Base-by-base conservation (phyloP, 2,888 invertebrate genomes). In the Vanessa cardui region DNA sequence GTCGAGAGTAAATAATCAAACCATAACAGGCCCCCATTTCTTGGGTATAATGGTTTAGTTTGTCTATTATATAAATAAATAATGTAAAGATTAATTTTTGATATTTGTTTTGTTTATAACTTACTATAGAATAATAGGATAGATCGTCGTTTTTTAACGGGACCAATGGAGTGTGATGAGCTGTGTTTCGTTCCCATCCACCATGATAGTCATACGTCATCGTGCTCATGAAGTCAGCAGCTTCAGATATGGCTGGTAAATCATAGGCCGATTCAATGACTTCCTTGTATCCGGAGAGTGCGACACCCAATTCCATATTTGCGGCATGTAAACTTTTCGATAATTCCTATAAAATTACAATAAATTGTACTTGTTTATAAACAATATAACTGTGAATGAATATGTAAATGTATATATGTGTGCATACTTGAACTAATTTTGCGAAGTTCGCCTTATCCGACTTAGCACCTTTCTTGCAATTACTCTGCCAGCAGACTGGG, bases 201-300 rank as follows among this genome's bases (percentile, higher is more conserved):
- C 97, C 97, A 75, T 98, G 97, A 82, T 97, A 97, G 82, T 98
- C 98, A 75, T 97, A 98, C 0, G 96, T 95, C 97, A 97, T 97
- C 0, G 97, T 95, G 6, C 97, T 96, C 82, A 97, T 92, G 82
- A 97, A 97, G 77, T 97, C 96, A 0, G 95, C 94, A 49, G 95
- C 91, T 61, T 94, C 92, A 0, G 96, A 96, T 52, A 98, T 90
- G 1, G 94, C 87, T 0, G 94, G 92, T 0, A 98, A 90, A 74
- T 98, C 97, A 79, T 98, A 98, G 0, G 97, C 98, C 15, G 95
- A 94, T 70, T 96, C 96, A 58, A 98, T 97, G 0, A 98, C 97
- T 87, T 98, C 97, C 77, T 97, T 97, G 81, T 98, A 98, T 0
- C 98, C 98, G 0, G 98, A 98, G 56, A 98, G 94, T 0, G 97